Conservation (phyloP, 2,888 invertebrate genomes). For the Chrysodeixis includens region DNA sequence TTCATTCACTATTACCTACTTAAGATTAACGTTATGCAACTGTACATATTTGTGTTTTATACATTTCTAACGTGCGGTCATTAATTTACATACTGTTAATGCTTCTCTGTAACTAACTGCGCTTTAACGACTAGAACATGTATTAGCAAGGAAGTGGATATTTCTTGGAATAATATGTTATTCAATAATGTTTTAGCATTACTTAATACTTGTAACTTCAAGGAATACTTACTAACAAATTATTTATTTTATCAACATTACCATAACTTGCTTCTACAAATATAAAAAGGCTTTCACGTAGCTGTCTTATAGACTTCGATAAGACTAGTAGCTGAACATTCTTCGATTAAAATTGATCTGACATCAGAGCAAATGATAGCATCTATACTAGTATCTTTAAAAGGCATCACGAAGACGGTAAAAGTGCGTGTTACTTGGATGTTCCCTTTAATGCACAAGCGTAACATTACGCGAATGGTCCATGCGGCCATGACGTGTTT, state of each 20-base stretch:
- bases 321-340: slow-evolving; percentile 35
- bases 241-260: neutral
- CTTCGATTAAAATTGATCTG: slow-evolving; percentile 41
- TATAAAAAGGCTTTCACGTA: slow-evolving; percentile 23
- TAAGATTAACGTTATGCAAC: slow-evolving; percentile 3
- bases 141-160: neutral
- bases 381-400: slow-evolving; percentile 31
- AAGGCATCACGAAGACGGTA: slow-evolving; percentile 21
- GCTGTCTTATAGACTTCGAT: slow-evolving; percentile 27
- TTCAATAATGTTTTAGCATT: neutral
- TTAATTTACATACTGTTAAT: slow-evolving; percentile 4
- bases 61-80: neutral
- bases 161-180: neutral
- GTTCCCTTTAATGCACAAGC: neutral
- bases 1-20: slow-evolving; percentile 9
- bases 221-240: neutral
- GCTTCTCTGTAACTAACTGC: neutral
- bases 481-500: neutral
- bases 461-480: neutral
- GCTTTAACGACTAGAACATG: neutral
- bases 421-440: slow-evolving; percentile 8
- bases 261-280: neutral
- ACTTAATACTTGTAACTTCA: neutral
- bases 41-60: neutral
- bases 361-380: slow-evolving; percentile 23